Evolutionary conservation across 2,113 vertebrate genomes (phyloP), one percentile per base, ranked within the genome.

Genomic region (Brachirus orientalis): DNA sequence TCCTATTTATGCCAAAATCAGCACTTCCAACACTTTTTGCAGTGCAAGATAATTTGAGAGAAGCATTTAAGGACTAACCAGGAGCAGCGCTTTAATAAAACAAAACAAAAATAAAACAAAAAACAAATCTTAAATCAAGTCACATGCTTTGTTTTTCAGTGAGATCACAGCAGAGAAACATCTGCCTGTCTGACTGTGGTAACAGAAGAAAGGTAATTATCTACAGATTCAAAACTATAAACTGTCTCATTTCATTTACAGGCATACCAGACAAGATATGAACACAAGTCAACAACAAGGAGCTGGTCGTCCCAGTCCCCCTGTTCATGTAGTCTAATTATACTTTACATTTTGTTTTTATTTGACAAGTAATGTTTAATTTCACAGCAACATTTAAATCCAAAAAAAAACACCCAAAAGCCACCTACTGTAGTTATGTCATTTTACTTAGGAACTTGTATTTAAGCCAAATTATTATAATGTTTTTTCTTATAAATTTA

Each of bases 221-320:
- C n/a, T n/a, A n/a, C n/a, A n/a, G n/a, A n/a, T n/a, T n/a, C n/a
- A n/a, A n/a, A n/a, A n/a, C n/a, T n/a, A n/a, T n/a, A n/a, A n/a
- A 77, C 59, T 55, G 51, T 61, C 48, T 65, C 17, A 66, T 80
- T 68, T 71, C 50, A 68, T 70, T 58, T 22, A 18, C 20, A 14
- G 22, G 18, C 5, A 43, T n/a, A n/a, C n/a, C n/a, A n/a, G n/a
- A n/a, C n/a, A n/a, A n/a, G 6, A 28, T 28, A 28, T 0, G 1
- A 28, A 28, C 28, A 28, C 28, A 28, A 28, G 28, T 28, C 28
- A 28, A 28, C 28, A 28, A 28, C 28, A 28, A 28, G 28, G 28
- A 28, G 6, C 28, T 28, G 28, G 28, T 28, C 6, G 28, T 12
- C 11, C 9, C 9, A 47, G 8, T 47, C 18, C 10, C 18, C 19